Evolutionary conservation across 2,113 vertebrate genomes (phyloP).

Genomic region (Neotoma lepida): DNA sequence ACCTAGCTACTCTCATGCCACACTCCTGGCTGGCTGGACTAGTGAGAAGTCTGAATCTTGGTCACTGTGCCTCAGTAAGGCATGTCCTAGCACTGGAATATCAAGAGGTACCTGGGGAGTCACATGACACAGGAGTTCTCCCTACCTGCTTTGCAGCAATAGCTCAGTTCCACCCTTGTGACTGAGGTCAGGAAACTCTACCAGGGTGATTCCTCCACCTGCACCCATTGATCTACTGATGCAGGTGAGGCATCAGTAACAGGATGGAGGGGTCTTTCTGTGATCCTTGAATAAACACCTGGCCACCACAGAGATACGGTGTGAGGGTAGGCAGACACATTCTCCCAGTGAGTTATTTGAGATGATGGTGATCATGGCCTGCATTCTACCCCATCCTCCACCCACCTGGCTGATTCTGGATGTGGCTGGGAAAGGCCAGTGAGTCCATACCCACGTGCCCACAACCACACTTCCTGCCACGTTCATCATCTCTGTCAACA

Average conservation of each 20-base stretch:
- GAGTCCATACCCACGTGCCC: background rate
- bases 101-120: rapidly evolving
- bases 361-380: rapidly evolving
- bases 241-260: rapidly evolving
- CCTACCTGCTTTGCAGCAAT: background rate
- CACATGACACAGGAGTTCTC: rapidly evolving
- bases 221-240: background rate
- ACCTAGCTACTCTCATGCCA: background rate
- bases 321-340: background rate
- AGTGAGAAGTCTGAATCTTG: background rate
- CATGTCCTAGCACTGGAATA: background rate
- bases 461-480: background rate
- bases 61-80: background rate
- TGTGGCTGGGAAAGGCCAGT: background rate
- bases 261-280: too few relatives aligned
- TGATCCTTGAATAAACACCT: background rate
- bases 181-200: rapidly evolving
- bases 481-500: background rate
- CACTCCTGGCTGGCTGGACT: background rate
- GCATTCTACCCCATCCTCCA: rapidly evolving
- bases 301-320: background rate
- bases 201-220: too few relatives aligned
- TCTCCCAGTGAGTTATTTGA: background rate
- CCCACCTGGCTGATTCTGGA: rapidly evolving
- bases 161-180: rapidly evolving